Base-by-base conservation (phyloP, 1,140 invertebrate species). In the Achroia grisella region DNA sequence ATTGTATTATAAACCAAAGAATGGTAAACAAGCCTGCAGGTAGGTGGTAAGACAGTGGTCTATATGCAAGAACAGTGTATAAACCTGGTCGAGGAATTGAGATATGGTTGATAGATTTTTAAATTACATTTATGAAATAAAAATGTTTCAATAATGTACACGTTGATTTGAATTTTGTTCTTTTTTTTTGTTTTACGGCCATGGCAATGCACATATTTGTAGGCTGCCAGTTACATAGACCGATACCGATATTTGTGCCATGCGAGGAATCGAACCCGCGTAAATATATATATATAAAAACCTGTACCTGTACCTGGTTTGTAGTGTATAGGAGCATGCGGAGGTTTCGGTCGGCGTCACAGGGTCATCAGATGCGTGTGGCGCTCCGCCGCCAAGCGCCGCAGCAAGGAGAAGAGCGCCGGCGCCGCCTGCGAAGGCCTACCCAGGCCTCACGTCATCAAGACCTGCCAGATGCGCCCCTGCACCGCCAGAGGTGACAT, bases 361-460 rank as follows among this genome's bases (percentile, higher is more conserved):
- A 89, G 95, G 56, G 92, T 93, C 56, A 83, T 97, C 29, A 92
- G 95, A 62, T 97, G 95, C 76, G 94, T 96, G 39, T 97, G 95
- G 95, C 92, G 90, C 60, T 92, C 30, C 93, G 92, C 10, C 90
- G 6, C 17, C 2, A 91, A 94, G 41, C 90, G 93, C 62, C 94
- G 94, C 91, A 94, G 42, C 95, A 43, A 27, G 33, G 92, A 93
- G 62, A 90, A 92, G 61, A 90, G 93, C 14, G 94, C 95, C 6
- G 94, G 93, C 10, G 93, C 93, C 59, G 93, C 93, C 11, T 96
- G 95, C 77, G 89, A 90, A 48, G 89, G 93, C 56, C 86, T 92
- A 56, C 88, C 89, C 5, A 81, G 94, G 44, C 94, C 94, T 1
- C 80, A 88, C 3, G 93, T 95, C 27, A 91, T 92, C 83, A 92